A percentile compares a stretch with the other conserved stretches of the same genome.
Evolutionary conservation across 1,140 invertebrate species (phyloP).

Genomic region (Schmidtea mediterranea): DNA sequence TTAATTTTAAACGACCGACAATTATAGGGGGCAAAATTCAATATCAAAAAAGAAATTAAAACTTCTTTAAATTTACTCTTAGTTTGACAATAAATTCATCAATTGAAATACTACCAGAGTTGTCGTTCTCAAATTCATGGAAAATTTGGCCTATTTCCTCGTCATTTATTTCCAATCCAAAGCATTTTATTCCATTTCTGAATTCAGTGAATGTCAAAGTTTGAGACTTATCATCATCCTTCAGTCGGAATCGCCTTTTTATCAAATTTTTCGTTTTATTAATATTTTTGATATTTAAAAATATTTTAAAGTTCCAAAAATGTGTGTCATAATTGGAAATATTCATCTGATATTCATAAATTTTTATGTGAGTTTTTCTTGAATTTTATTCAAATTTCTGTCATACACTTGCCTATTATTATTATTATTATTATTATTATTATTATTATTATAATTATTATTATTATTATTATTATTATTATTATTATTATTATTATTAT

Average conservation of each 20-base stretch:
- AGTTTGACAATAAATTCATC: slow-evolving; percentile 58
- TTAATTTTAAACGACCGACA: background rate
- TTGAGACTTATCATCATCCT: slow-evolving; percentile 70
- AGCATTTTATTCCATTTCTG: slow-evolving; percentile 41
- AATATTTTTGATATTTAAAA: no score
- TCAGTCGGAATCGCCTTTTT: slow-evolving; percentile 54
- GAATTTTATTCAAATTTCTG: no score
- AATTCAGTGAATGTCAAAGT: slow-evolving; percentile 56
- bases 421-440: no score
- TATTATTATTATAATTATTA: no score
- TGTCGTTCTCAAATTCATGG: slow-evolving; percentile 45
- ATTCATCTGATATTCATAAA: no score
- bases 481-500: no score
- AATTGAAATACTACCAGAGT: slow-evolving; percentile 46
- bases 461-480: no score
- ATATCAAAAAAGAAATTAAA: background rate
- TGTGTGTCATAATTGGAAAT: no score
- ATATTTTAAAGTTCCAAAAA: no score
- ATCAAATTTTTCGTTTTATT: no score
- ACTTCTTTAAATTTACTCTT: slow-evolving; percentile 32
- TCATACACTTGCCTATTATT: no score
- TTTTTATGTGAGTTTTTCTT: no score
- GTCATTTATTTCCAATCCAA: slow-evolving; percentile 33
- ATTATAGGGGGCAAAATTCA: background rate
- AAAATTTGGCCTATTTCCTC: slow-evolving; percentile 41